These are phyloP conservation scores for Drosophila paulistorum DNA, from an alignment of 1,140 invertebrate species.

Conservation along the genomic window DNA sequence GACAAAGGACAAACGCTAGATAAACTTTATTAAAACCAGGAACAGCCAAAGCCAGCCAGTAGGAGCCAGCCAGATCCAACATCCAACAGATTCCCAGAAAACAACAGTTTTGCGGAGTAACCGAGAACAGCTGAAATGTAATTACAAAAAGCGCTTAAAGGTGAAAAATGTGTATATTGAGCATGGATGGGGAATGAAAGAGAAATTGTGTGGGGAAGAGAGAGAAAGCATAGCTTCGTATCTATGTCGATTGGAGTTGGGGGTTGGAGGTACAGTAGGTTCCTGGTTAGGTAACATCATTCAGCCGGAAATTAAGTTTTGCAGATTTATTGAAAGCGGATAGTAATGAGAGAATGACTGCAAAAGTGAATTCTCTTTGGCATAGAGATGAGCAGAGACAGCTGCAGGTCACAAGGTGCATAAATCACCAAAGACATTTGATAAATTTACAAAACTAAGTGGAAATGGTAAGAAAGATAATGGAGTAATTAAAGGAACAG, in stretches of 20 bases:
- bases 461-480: background rate
- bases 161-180: conserved; percentile 63
- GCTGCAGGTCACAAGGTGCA: conserved; percentile 18
- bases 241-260: background rate
- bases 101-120: conserved; percentile 34
- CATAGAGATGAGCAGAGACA: conserved; percentile 48
- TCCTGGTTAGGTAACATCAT: conserved; percentile 60
- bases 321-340: conserved; percentile 83
- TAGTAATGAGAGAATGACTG: conserved; percentile 65
- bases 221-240: background rate
- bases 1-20: conserved; percentile 78
- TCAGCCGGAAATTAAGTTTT: conserved; percentile 83
- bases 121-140: conserved; percentile 76
- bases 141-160: conserved; percentile 81
- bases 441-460: conserved; percentile 2
- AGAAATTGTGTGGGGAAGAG: conserved; percentile 14
- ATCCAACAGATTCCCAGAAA: conserved; percentile 35
- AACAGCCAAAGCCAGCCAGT: conserved; percentile 25
- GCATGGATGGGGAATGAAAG: background rate
- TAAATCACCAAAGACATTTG: conserved; percentile 16
- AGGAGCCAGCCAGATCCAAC: conserved; percentile 20
- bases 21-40: conserved; percentile 80
- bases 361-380: conserved; percentile 7
- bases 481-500: background rate
- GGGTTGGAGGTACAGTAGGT: conserved; percentile 15